Percentiles rank a stretch among this genome's conserved stretches.
These are phyloP conservation scores for Heterodera carotae DNA, from an alignment of 1,140 invertebrate species.

Conservation along the genomic window DNA sequence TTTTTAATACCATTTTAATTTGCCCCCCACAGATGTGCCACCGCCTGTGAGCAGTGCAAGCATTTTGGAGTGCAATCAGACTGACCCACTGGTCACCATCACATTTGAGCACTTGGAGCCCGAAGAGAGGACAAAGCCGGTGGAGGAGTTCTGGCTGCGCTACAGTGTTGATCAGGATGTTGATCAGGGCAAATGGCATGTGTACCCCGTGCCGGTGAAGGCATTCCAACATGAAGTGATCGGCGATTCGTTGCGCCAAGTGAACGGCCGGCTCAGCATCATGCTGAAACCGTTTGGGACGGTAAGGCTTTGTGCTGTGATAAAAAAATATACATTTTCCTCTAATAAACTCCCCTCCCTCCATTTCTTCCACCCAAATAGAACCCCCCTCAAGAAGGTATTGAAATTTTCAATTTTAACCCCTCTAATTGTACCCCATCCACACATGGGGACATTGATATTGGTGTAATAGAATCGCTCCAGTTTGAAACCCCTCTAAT, in stretches of 20 bases:
- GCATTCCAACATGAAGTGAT: constrained; percentile 56
- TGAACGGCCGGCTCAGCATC: constrained; percentile 51
- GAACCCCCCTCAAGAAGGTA: no score
- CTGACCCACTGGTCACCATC: constrained; percentile 73
- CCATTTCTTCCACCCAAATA: no score
- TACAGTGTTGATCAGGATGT: constrained; percentile 60
- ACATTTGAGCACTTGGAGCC: constrained; percentile 86
- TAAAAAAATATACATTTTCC: no score
- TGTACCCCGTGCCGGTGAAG: constrained; percentile 58
- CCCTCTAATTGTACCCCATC: no score
- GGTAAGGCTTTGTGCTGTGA: constrained; percentile 34
- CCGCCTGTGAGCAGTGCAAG: constrained; percentile 77
- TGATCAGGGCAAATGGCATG: constrained; percentile 54
- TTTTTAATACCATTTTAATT: no score
- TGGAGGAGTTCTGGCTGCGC: constrained; percentile 65
- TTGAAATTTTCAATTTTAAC: no score
- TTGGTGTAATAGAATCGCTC: no score
- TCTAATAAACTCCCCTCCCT: no score
- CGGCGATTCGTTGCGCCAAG: constrained; percentile 41
- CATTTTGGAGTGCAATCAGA: constrained; percentile 72
- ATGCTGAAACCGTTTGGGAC: constrained; percentile 60
- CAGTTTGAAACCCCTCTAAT: no score
- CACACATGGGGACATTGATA: no score
- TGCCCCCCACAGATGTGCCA: constrained; percentile 79
- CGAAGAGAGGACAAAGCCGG: constrained; percentile 69